Percentiles rank a stretch among this genome's conserved stretches.
Evolutionary conservation across 2,113 vertebrate species (phyloP).

Genomic region (Halichoerus grypus): DNA sequence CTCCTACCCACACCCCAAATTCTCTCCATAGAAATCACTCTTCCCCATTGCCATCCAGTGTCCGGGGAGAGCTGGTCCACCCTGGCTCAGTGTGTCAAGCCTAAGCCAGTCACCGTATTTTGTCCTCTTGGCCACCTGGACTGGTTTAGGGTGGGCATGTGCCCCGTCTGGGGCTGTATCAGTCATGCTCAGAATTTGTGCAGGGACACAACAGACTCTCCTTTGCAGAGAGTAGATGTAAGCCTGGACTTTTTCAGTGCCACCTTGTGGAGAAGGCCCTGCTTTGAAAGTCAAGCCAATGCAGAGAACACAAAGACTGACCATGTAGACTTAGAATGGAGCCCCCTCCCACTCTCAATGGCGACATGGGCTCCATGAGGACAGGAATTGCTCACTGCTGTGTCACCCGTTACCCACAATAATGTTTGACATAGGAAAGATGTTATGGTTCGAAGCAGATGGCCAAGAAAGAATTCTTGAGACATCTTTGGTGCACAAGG

Average conservation of each 20-base stretch:
- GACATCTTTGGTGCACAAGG: too few relatives aligned
- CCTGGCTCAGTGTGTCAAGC: background rate
- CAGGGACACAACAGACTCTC: background rate
- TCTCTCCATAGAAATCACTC: background rate
- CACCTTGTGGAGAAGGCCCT: background rate
- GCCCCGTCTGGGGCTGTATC: background rate
- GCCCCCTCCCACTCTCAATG: background rate
- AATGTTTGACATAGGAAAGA: too few relatives aligned
- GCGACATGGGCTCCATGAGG: too few relatives aligned
- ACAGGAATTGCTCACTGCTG: fast-evolving
- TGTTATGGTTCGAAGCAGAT: too few relatives aligned
- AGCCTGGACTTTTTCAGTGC: background rate
- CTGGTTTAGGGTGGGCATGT: background rate
- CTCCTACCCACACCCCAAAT: background rate
- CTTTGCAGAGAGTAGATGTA: background rate
- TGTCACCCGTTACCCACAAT: fast-evolving
- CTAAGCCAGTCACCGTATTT: background rate
- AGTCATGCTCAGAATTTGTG: background rate
- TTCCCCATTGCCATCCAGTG: background rate
- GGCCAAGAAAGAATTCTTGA: too few relatives aligned
- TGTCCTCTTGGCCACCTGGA: background rate
- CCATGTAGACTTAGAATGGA: background rate
- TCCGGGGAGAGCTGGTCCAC: background rate
- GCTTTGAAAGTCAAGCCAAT: background rate
- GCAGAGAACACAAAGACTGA: background rate